phyloP scores from a whole-genome alignment of 2,888 invertebrate genomes.

The Nymphalis polychloros region DNA sequence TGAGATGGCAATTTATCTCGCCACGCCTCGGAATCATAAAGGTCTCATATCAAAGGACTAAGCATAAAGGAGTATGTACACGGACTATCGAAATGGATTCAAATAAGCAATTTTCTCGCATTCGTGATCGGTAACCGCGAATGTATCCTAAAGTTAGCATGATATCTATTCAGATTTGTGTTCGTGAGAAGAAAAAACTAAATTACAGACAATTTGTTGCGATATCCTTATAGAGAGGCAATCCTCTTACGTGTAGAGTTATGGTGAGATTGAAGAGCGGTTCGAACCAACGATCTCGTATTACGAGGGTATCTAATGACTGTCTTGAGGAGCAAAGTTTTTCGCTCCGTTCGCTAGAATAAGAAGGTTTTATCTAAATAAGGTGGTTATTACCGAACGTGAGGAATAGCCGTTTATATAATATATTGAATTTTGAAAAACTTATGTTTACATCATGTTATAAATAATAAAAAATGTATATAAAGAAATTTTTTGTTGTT shows the following conservation, averaged over 20 bases:
- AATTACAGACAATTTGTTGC: constrained; percentile 77
- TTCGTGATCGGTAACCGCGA: constrained; percentile 66
- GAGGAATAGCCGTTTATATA: constrained; percentile 34
- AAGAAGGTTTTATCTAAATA: constrained; percentile 63
- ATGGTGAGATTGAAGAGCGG: constrained; percentile 51
- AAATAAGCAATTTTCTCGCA: constrained; percentile 69
- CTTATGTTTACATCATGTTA: too few species aligned
- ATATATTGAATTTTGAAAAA: constrained; percentile 25
- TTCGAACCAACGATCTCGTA: constrained; percentile 48
- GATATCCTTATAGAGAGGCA: constrained; percentile 74
- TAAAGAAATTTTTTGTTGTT: too few species aligned
- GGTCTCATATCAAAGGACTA: constrained; percentile 46
- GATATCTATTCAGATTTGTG: constrained; percentile 62
- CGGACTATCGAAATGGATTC: constrained; percentile 57
- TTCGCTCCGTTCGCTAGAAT: constrained; percentile 53
- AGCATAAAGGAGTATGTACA: constrained; percentile 47
- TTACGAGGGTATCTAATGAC: constrained; percentile 62
- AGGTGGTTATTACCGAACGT: constrained; percentile 58
- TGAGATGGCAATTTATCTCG: constrained; percentile 25
- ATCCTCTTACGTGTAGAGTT: constrained; percentile 67
- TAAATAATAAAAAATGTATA: too few species aligned
- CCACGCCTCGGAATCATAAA: constrained; percentile 25
- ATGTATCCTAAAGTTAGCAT: constrained; percentile 54
- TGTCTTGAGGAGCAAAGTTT: constrained; percentile 67
- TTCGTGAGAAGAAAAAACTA: constrained; percentile 76